A percentile compares a stretch with the other conserved stretches of the same genome.
Conservation (phyloP, 2,113 vertebrate genomes). For the Anser cygnoides region DNA sequence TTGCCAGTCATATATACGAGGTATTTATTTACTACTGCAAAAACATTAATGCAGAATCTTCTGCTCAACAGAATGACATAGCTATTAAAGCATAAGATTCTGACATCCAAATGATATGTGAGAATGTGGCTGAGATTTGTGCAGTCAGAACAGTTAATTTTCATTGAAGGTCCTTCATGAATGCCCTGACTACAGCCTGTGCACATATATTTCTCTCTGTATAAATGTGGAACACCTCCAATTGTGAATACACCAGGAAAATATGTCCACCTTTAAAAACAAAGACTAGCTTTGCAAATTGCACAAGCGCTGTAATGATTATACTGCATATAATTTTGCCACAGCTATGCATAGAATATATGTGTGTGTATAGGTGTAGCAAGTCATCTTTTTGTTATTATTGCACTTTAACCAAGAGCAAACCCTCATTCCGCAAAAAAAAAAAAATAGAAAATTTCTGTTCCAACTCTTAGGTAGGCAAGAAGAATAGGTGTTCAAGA, state of each 20-base stretch:
- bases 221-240: background rate
- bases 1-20: background rate
- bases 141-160: background rate
- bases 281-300: background rate
- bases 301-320: background rate
- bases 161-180: background rate
- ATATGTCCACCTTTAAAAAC: background rate
- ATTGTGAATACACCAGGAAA: rapidly evolving
- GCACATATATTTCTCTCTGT: background rate
- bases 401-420: background rate
- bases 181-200: background rate
- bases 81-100: background rate
- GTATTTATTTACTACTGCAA: background rate
- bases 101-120: background rate
- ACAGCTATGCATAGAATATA: background rate
- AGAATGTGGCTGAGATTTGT: background rate
- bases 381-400: background rate
- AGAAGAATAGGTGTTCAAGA: background rate
- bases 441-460: background rate
- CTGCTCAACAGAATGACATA: background rate
- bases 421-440: background rate
- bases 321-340: background rate
- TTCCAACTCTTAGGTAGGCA: background rate
- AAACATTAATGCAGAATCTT: background rate
- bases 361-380: background rate